Base-by-base conservation (phyloP, 2,888 invertebrate species). In the Watsonalla binaria region DNA sequence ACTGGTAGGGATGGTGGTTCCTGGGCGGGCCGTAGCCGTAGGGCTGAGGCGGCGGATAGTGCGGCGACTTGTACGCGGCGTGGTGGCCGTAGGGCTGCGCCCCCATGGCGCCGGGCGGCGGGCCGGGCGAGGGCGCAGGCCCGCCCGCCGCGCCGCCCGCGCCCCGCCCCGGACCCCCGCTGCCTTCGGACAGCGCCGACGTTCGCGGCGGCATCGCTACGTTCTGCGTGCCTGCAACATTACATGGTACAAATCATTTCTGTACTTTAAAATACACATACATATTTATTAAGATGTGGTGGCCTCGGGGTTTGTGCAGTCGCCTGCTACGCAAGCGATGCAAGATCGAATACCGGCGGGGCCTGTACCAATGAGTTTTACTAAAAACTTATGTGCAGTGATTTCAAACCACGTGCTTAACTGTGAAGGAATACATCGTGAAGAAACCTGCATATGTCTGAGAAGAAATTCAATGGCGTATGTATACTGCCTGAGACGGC, bases 141-240 rank as follows among this genome's bases (percentile, higher is more conserved):
- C 81, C 72, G 56, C 80, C 76, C 53, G 76, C 69, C 57, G 70
- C 76, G 59, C 79, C 70, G 59, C 81, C 78, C 55, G 73, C 76
- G 55, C 75, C 55, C 72, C 76, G 54, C 74, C 76, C 52, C 74
- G 66, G 59, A 83, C 81, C 68, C 74, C 76, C 91, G 80, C 85
- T 86, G 89, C 92, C 93, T 85, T 85, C 91, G 66, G 89, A 85
- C 92, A 94, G 83, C 91, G 94, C 92, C 86, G 97, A 96, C 86
- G 98, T 98, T 83, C 98, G 95, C 83, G 97, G 96, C 85, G 98
- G 97, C 95, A 98, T 97, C 92, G 97, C 96, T 94, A 97, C 95
- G 95, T 95, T 97, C 94, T 96, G 96, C 86, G 95, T 96, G 82
- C 95, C 96, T 96, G 86, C 46, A 88, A 91, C 39, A 56, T 37